Evolutionary conservation across 2,888 invertebrate genomes (phyloP), one percentile per base, ranked within the genome.

Genomic region (Leptopterna dolabrata): DNA sequence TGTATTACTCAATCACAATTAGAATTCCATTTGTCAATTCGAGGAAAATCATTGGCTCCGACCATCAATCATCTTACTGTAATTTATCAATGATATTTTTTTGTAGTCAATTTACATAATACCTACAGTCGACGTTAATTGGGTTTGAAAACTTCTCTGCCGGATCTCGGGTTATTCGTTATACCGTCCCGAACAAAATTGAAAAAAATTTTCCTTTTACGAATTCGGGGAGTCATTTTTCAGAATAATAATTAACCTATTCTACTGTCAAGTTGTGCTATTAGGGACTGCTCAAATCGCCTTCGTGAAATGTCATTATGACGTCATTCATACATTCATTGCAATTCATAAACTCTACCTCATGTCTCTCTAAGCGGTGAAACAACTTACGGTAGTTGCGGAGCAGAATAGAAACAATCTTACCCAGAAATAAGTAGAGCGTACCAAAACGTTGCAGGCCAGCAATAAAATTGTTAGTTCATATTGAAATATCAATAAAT

Each of bases 1-100:
- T 76, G 71, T 83, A 86, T 88, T 88, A 87, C 88, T 89, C 88
- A 89, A 89, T 89, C 88, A 89, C 88, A 89, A 89, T 89, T 89
- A 89, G 88, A 87, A 88, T 86, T 88, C 86, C 88, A 89, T 89
- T 88, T 88, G 87, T 89, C 88, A 88, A 84, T 78, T 27, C 71
- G 73, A 55, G 63, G 88, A 86, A 89, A 88, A 87, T 87, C 87
- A 87, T 87, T 81, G 82, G 19, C 70, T 76, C 47, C 16, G 47
- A 27, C 82, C 87, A 87, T 87, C 87, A 87, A 87, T 87, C 87
- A 87, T 87, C 87, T 82, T 76, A 36, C 63, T n/a, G 87, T 87
- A 87, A 87, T 87, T 87, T 87, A 87, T 87, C 87, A 82, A 82
- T 27, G 63, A 63, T 63, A 63, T 63, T 63, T 63, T 63, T 63